These are phyloP conservation scores for Delichon dasypus DNA, from an alignment of 2,797 vertebrate species.

Conservation along the genomic window DNA sequence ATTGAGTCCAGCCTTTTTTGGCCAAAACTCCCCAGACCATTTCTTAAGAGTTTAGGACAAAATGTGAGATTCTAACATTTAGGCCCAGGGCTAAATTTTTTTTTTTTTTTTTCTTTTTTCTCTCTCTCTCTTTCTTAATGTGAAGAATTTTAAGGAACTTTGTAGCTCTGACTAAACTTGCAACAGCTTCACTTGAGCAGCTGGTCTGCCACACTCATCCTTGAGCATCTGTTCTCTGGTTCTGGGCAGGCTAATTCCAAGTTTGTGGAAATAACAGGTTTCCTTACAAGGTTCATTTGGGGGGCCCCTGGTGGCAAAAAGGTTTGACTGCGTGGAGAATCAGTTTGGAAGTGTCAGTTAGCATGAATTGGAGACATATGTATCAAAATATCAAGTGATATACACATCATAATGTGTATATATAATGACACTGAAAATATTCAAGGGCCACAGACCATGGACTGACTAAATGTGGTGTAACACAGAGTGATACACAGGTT, in stretches of 20 bases:
- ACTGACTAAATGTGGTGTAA: background rate
- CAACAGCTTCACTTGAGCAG: background rate
- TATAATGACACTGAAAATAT: background rate
- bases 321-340: background rate
- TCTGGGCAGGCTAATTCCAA: background rate
- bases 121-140: no score
- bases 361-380: background rate
- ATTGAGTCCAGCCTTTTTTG: background rate
- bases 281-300: background rate
- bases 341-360: background rate
- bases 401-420: fast-evolving
- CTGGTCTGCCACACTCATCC: background rate
- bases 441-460: background rate
- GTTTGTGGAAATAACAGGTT: background rate
- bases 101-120: background rate
- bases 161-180: background rate
- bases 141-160: background rate
- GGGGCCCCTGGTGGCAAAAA: background rate
- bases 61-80: background rate
- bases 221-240: background rate
- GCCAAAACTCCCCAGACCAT: background rate
- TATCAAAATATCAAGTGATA: background rate
- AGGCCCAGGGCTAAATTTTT: background rate
- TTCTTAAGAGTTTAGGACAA: background rate
- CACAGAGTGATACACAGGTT: fast-evolving